Percentiles rank a stretch among this genome's conserved stretches.
phyloP scores from a whole-genome alignment of 2,113 vertebrate genomes.

The Telmatochromis brichardi region DNA sequence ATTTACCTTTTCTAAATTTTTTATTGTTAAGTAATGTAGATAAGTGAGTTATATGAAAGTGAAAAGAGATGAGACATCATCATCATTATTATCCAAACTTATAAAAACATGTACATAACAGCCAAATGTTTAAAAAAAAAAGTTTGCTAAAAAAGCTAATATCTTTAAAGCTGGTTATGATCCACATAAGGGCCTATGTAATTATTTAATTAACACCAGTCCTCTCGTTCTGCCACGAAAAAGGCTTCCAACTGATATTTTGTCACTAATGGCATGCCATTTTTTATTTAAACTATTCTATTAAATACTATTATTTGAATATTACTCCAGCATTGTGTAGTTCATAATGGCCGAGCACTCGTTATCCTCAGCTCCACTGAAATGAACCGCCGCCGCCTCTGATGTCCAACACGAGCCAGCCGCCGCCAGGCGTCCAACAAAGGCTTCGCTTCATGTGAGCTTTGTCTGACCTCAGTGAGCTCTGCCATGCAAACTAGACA shows the following conservation, averaged over 20 bases:
- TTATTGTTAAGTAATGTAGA: not conserved
- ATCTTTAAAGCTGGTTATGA: not conserved
- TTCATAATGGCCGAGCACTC: not conserved
- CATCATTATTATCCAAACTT: not conserved
- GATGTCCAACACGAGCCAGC: not conserved
- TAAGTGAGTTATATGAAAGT: not conserved
- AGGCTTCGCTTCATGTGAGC: not conserved
- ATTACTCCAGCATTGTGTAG: not conserved
- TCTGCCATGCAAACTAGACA: slow-evolving; percentile 50
- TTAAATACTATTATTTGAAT: not conserved
- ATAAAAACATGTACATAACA: not conserved
- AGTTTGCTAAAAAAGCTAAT: not conserved
- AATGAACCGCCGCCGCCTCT: not conserved
- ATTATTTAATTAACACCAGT: not conserved
- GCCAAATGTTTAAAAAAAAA: not conserved
- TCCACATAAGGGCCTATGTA: not conserved
- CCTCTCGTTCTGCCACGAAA: not conserved
- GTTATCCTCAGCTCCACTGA: not conserved
- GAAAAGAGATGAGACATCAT: not conserved
- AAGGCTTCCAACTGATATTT: not conserved
- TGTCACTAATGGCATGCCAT: not conserved
- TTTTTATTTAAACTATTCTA: not conserved
- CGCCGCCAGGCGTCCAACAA: slow-evolving; percentile 7
- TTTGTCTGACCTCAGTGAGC: slow-evolving; percentile 23
- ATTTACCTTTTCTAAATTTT: not conserved